Conservation (phyloP, 30 jellyfish, hydroid and myxozoan genomes). For the Hydractinia symbiolongicarpus region DNA sequence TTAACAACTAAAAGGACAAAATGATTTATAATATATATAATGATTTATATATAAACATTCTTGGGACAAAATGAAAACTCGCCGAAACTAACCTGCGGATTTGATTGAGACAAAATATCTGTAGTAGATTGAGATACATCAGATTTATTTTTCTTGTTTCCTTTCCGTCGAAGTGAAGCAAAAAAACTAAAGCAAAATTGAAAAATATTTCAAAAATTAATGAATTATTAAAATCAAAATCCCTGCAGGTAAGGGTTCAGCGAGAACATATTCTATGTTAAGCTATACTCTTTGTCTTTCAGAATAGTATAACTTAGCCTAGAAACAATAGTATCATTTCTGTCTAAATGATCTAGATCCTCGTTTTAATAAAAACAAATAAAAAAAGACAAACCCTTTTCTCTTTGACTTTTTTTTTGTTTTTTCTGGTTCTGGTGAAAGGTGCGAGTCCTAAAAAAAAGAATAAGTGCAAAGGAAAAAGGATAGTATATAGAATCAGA, state of each 20-base stretch:
- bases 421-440: not conserved
- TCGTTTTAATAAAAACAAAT: not conserved
- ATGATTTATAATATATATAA: no score
- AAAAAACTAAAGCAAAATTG: not conserved
- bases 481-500: not conserved
- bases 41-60: no score
- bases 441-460: not conserved
- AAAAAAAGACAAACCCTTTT: not conserved
- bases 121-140: constrained; percentile 43
- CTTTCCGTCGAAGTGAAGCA: constrained; percentile 21
- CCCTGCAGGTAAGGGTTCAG: no score
- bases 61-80: not conserved
- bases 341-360: no score
- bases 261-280: no score
- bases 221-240: no score
- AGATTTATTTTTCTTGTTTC: constrained; percentile 13
- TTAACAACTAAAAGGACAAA: not conserved
- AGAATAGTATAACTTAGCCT: no score
- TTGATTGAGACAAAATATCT: constrained; percentile 46
- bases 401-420: constrained; percentile 2
- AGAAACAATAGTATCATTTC: no score
- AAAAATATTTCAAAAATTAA: not conserved
- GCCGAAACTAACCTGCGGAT: constrained; percentile 54
- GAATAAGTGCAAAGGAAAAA: not conserved
- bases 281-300: no score